phyloP scores from a whole-genome alignment of 2,113 vertebrate species.

The Uria lomvia region DNA sequence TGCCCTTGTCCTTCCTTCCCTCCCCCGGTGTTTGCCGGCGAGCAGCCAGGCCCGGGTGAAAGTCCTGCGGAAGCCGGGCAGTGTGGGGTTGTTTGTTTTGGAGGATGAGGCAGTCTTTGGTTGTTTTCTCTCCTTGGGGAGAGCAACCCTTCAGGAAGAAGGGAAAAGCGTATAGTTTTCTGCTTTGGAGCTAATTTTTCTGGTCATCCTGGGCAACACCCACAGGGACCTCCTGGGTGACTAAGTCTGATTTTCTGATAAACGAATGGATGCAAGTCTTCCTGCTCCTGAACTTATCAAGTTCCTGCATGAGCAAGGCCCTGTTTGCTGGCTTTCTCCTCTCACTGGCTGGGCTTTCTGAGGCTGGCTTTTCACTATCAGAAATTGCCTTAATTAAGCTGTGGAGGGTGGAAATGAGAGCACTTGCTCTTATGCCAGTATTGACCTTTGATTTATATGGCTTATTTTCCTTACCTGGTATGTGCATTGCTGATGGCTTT shows the following conservation, averaged over 20 bases:
- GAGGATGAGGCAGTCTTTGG: accelerated
- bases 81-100: neutral
- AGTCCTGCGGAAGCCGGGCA: neutral
- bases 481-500: neutral
- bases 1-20: neutral
- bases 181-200: neutral
- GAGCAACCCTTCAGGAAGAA: neutral
- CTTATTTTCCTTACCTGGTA: neutral
- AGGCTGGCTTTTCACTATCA: neutral
- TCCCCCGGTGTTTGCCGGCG: neutral
- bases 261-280: neutral
- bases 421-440: neutral
- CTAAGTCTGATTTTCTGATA: neutral
- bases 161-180: accelerated
- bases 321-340: neutral
- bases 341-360: neutral
- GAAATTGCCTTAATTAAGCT: neutral
- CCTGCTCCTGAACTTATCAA: neutral
- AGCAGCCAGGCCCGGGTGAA: neutral
- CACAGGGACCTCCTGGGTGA: neutral
- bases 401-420: neutral
- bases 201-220: neutral
- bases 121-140: neutral
- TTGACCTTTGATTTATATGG: neutral
- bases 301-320: neutral